These are phyloP conservation scores for Spea bombifrons DNA, from an alignment of 2,113 vertebrate species.

Conservation along the genomic window DNA sequence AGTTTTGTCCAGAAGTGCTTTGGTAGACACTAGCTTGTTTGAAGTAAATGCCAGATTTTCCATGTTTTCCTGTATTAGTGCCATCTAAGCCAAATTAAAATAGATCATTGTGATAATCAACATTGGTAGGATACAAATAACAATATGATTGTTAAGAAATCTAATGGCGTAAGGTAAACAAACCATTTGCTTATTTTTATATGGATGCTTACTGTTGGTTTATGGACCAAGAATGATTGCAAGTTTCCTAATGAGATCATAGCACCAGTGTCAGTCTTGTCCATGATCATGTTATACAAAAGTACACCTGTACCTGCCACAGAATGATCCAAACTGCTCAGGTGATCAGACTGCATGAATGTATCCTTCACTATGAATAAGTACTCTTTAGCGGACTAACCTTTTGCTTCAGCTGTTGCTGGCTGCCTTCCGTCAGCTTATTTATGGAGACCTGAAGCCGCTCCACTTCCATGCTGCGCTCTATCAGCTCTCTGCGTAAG, in stretches of 20 bases:
- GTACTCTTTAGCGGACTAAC: constrained; percentile 47
- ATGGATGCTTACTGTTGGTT: too few relatives aligned
- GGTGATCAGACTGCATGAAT: background rate
- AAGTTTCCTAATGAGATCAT: too few relatives aligned
- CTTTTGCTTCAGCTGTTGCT: constrained; percentile 59
- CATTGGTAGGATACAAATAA: too few relatives aligned
- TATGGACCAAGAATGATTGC: too few relatives aligned
- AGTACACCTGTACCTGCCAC: too few relatives aligned
- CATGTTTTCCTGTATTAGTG: constrained; percentile 60
- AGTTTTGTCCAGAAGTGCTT: constrained; percentile 59
- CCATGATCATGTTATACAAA: too few relatives aligned
- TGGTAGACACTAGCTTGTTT: constrained; percentile 60
- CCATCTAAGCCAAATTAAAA: constrained; percentile 55
- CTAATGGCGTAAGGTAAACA: too few relatives aligned
- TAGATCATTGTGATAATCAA: too few relatives aligned
- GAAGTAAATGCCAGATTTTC: constrained; percentile 61
- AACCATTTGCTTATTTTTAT: too few relatives aligned
- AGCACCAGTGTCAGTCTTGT: too few relatives aligned
- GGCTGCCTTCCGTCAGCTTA: constrained; percentile 55
- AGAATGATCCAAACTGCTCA: too few relatives aligned
- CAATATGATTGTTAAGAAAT: too few relatives aligned
- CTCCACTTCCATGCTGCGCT: constrained; percentile 59
- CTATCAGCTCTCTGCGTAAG: constrained; percentile 58
- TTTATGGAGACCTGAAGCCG: constrained; percentile 57
- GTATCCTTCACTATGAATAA: background rate